phyloP scores from a whole-genome alignment of 1,140 invertebrate genomes.

The Choristoneura fumiferana region DNA sequence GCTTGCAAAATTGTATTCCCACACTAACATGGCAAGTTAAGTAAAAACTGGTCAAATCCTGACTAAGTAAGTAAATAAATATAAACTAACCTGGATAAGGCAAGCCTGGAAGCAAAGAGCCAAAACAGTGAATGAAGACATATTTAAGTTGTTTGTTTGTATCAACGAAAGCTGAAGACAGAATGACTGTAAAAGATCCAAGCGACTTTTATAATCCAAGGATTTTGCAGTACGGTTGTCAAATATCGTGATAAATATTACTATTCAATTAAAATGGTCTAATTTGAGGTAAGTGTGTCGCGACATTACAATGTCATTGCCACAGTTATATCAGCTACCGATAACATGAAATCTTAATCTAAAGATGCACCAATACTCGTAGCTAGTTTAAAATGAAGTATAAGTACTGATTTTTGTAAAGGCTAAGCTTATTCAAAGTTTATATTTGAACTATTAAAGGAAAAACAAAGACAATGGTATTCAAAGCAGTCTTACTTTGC shows the following conservation, averaged over 20 bases:
- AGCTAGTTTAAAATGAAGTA: neutral
- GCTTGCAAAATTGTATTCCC: too few relatives aligned
- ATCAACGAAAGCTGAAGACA: neutral
- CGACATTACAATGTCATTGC: too few relatives aligned
- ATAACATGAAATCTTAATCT: neutral
- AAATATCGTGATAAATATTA: too few relatives aligned
- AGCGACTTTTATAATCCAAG: too few relatives aligned
- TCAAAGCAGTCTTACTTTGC: neutral
- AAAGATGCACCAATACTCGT: neutral
- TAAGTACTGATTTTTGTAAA: neutral
- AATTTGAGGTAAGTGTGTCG: neutral
- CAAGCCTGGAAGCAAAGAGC: conserved; percentile 33
- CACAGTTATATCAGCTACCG: too few relatives aligned
- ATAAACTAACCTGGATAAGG: conserved; percentile 30
- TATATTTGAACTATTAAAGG: neutral
- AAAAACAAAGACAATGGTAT: neutral
- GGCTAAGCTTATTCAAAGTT: neutral
- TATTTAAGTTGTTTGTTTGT: neutral
- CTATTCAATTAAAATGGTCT: too few relatives aligned
- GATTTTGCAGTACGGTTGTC: too few relatives aligned
- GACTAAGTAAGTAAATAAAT: too few relatives aligned
- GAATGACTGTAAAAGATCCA: neutral
- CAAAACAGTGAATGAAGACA: conserved; percentile 29
- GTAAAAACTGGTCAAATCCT: neutral
- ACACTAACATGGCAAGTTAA: too few relatives aligned